A percentile compares a stretch with the other conserved stretches of the same genome.
Evolutionary conservation across 2,888 invertebrate species (phyloP).

Genomic region (Clunio marinus): DNA sequence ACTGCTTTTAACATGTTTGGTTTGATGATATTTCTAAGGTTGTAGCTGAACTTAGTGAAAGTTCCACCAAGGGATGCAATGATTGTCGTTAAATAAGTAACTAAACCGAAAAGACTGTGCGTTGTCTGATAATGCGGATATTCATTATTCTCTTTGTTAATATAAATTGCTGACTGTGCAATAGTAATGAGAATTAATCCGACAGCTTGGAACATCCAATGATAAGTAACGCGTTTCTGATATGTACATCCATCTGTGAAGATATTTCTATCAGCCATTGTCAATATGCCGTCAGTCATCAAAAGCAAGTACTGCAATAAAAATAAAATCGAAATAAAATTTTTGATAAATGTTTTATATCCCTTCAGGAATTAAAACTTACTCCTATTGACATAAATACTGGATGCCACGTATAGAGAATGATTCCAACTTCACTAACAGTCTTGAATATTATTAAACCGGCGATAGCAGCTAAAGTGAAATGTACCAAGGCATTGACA

Average conservation of each 20-base stretch:
- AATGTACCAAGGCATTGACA: no score
- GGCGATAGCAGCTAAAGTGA: no score
- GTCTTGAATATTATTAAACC: not conserved
- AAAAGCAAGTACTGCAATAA: slow-evolving; percentile 48
- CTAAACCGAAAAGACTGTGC: slow-evolving; percentile 47
- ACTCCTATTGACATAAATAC: slow-evolving; percentile 42
- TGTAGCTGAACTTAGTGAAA: slow-evolving; percentile 44
- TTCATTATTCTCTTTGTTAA: slow-evolving; percentile 45
- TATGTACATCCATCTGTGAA: slow-evolving; percentile 42
- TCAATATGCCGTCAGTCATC: slow-evolving; percentile 47
- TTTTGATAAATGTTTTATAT: not conserved
- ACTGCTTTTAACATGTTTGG: slow-evolving; percentile 1
- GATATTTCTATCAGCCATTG: slow-evolving; percentile 46
- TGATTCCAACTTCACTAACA: slow-evolving; percentile 39
- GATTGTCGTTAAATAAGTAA: slow-evolving; percentile 44
- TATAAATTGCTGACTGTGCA: slow-evolving; percentile 45
- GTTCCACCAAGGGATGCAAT: slow-evolving; percentile 46
- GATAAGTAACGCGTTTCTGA: slow-evolving; percentile 44
- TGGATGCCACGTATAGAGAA: slow-evolving; percentile 43
- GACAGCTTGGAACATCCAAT: slow-evolving; percentile 45
- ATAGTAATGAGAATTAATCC: slow-evolving; percentile 43
- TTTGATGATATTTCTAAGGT: slow-evolving; percentile 41
- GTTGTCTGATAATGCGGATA: slow-evolving; percentile 47
- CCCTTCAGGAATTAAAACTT: slow-evolving; percentile 40
- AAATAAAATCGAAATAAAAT: slow-evolving; percentile 8